Evolutionary conservation across 2,113 vertebrate species (phyloP).

Genomic region (Lepus europaeus): DNA sequence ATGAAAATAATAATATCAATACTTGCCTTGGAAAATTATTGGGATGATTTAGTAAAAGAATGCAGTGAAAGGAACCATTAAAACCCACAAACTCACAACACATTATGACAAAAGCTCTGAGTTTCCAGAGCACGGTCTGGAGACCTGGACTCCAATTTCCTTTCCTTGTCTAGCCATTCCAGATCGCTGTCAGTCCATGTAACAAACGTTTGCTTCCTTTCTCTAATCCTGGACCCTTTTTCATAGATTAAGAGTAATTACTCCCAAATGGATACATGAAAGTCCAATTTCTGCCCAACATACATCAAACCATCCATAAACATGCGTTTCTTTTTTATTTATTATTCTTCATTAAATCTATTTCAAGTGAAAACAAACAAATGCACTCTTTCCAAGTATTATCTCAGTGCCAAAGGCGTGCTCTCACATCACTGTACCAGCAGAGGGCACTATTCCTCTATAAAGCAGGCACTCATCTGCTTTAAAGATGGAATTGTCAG

Average conservation of each 20-base stretch:
- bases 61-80: slow-evolving; percentile 35
- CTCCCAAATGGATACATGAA: slow-evolving; percentile 77
- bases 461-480: not conserved
- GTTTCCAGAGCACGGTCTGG: slow-evolving; percentile 52
- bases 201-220: slow-evolving; percentile 73
- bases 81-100: slow-evolving; percentile 49
- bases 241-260: slow-evolving; percentile 77
- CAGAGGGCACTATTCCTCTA: slow-evolving; percentile 89
- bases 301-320: slow-evolving; percentile 67
- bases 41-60: slow-evolving; percentile 10
- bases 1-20: not conserved
- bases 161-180: slow-evolving; percentile 46
- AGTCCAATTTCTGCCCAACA: slow-evolving; percentile 64
- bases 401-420: not conserved
- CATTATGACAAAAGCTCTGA: slow-evolving; percentile 32
- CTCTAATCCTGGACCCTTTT: slow-evolving; percentile 65
- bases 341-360: slow-evolving; percentile 84
- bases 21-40: not conserved
- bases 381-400: slow-evolving; percentile 14
- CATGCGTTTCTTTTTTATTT: slow-evolving; percentile 81
- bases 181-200: slow-evolving; percentile 64
- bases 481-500: fast-evolving
- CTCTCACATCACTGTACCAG: slow-evolving; percentile 69
- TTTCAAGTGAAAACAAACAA: slow-evolving; percentile 80
- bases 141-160: slow-evolving; percentile 66